Percentiles rank a stretch among this genome's conserved stretches.
phyloP scores from a whole-genome alignment of 2,797 vertebrate genomes.

The Notoglanidium macrostoma region DNA sequence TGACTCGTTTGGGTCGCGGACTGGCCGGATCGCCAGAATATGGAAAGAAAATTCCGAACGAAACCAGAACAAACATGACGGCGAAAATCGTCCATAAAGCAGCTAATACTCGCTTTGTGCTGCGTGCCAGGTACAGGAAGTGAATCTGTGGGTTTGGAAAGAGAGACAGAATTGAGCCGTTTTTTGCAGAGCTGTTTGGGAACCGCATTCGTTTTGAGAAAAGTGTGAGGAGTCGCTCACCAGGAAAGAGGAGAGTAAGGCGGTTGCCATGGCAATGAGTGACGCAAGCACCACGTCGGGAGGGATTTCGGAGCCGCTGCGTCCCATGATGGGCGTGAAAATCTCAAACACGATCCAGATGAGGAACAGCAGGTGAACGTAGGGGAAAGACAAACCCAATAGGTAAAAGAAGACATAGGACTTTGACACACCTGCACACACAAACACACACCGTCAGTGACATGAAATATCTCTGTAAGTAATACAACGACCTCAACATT shows the following conservation, averaged over 20 bases:
- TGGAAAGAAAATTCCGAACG: constrained; percentile 88
- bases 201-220: not conserved
- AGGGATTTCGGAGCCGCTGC: constrained; percentile 92
- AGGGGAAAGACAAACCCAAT: constrained; percentile 86
- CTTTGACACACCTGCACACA: constrained; percentile 78
- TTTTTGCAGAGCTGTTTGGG: not conserved
- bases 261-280: constrained; percentile 80
- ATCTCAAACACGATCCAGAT: constrained; percentile 97
- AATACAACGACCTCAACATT: not conserved
- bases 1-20: constrained; percentile 90
- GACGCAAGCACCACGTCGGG: constrained; percentile 88
- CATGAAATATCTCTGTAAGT: not conserved
- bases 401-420: constrained; percentile 86
- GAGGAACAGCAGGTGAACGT: constrained; percentile 89
- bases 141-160: constrained; percentile 82
- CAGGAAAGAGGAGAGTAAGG: constrained; percentile 91
- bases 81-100: constrained; percentile 78
- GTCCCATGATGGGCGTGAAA: constrained; percentile 94
- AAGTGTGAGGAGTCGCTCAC: constrained; percentile 69
- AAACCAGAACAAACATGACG: constrained; percentile 83
- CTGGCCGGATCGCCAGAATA: constrained; percentile 80
- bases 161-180: constrained; percentile 41
- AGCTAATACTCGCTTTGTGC: constrained; percentile 83
- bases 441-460: not conserved
- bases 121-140: constrained; percentile 88